Percentiles rank a stretch among this genome's conserved stretches.
phyloP scores from a whole-genome alignment of 2,797 vertebrate species.

The Chanos chanos region DNA sequence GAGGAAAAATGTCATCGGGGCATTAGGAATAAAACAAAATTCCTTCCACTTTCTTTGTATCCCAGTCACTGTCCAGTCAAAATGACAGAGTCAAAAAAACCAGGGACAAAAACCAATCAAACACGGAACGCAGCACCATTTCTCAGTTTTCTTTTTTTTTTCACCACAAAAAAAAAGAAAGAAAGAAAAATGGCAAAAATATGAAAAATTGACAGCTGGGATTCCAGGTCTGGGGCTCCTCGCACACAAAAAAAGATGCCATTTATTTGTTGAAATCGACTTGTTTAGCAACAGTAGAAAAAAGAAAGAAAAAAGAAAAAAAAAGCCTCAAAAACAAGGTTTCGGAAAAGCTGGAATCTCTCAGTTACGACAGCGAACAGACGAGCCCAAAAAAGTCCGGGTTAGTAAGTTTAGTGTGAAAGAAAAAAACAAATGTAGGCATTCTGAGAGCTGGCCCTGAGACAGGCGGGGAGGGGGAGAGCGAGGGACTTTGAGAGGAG shows the following conservation, averaged over 20 bases:
- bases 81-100: slow-evolving; percentile 20
- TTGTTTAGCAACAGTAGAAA: slow-evolving; percentile 35
- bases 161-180: slow-evolving; percentile 5
- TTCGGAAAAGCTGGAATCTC: slow-evolving; percentile 32
- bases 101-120: slow-evolving; percentile 34
- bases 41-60: slow-evolving; percentile 69
- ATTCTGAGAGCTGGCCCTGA: slow-evolving; percentile 49
- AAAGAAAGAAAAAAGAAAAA: background rate
- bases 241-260: slow-evolving; percentile 62
- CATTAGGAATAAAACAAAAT: slow-evolving; percentile 64
- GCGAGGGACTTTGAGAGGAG: slow-evolving; percentile 57
- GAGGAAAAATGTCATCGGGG: slow-evolving; percentile 61
- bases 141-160: background rate
- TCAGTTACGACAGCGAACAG: slow-evolving; percentile 4
- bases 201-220: slow-evolving; percentile 66
- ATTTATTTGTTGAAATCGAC: slow-evolving; percentile 75
- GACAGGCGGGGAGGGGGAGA: slow-evolving; percentile 49
- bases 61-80: slow-evolving; percentile 61
- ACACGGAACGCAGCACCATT: too few relatives aligned
- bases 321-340: slow-evolving; percentile 42
- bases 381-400: slow-evolving; percentile 46
- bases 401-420: slow-evolving; percentile 49
- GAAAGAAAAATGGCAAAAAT: slow-evolving; percentile 29
- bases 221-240: slow-evolving; percentile 58
- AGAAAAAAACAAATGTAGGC: slow-evolving; percentile 46